Evolutionary conservation across 1,140 invertebrate species (phyloP).

Genomic region (Drosophila ironensis): DNA sequence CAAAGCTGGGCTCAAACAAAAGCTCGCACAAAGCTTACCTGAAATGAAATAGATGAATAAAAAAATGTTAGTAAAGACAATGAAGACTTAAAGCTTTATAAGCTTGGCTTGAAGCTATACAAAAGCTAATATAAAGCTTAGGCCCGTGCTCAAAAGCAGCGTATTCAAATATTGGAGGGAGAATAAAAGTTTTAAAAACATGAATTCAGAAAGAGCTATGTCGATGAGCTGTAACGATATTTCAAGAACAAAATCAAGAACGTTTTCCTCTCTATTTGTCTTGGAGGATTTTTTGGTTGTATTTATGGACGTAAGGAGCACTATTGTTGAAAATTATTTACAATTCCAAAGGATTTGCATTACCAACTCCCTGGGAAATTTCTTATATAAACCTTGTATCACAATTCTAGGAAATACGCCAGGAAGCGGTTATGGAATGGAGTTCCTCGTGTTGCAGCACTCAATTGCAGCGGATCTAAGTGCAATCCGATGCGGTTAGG

Average conservation of each 20-base stretch:
- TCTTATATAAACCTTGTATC: not conserved
- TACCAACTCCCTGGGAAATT: too few relatives aligned
- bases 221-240: too few relatives aligned
- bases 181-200: not conserved
- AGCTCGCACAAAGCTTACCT: constrained; percentile 34
- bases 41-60: constrained; percentile 13
- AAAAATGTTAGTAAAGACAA: not conserved
- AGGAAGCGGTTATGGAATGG: constrained; percentile 10
- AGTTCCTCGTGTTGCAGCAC: constrained; percentile 14
- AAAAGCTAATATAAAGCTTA: not conserved
- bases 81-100: constrained; percentile 1
- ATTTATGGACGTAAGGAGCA: too few relatives aligned
- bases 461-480: constrained; percentile 5
- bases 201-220: too few relatives aligned
- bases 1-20: not conserved
- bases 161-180: too few relatives aligned
- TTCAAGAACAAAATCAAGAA: too few relatives aligned
- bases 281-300: too few relatives aligned
- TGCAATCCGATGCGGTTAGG: constrained; percentile 43
- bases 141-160: too few relatives aligned
- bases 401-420: not conserved
- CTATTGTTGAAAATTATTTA: too few relatives aligned
- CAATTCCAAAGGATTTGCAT: not conserved
- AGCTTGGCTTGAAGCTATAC: not conserved
- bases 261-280: too few relatives aligned